A percentile compares a stretch with the other conserved stretches of the same genome.
phyloP scores from a whole-genome alignment of 2,888 invertebrate species.

The Orthosia gothica region DNA sequence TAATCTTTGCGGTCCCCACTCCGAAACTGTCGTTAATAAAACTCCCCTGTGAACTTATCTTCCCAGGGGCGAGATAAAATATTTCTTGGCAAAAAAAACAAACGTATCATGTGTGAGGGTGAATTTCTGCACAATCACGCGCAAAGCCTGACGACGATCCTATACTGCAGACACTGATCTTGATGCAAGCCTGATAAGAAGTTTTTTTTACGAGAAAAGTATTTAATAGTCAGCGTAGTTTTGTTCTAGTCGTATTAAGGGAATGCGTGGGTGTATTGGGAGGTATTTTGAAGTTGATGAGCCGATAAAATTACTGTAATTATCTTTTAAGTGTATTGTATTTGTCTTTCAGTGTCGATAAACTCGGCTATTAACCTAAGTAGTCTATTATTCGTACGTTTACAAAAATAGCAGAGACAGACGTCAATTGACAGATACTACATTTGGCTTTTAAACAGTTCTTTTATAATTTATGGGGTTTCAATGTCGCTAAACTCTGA shows the following conservation, averaged over 20 bases:
- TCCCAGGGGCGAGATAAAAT: slow-evolving; percentile 82
- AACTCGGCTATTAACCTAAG: neutral
- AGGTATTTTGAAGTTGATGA: slow-evolving; percentile 9
- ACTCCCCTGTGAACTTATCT: slow-evolving; percentile 84
- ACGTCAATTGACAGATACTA: neutral
- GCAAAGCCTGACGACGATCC: slow-evolving; percentile 38
- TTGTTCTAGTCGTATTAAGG: slow-evolving; percentile 1
- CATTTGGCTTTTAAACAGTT: neutral
- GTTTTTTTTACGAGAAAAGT: slow-evolving; percentile 21
- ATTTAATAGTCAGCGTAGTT: slow-evolving; percentile 26
- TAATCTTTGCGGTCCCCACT: slow-evolving; percentile 81
- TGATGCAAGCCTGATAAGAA: slow-evolving; percentile 58
- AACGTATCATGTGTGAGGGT: slow-evolving; percentile 67
- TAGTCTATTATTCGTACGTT: slow-evolving; percentile 13
- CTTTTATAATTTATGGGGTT: neutral
- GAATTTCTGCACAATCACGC: slow-evolving; percentile 76
- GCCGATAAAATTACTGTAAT: slow-evolving; percentile 16
- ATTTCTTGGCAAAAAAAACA: slow-evolving; percentile 79
- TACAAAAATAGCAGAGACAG: slow-evolving; percentile 5
- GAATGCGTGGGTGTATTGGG: neutral
- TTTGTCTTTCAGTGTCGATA: neutral
- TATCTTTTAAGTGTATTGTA: neutral
- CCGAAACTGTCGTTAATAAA: slow-evolving; percentile 87
- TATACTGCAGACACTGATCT: slow-evolving; percentile 35
- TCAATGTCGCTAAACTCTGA: neutral